These are phyloP conservation scores for Megamerina dolium DNA, from an alignment of 2,888 invertebrate species.

Conservation along the genomic window DNA sequence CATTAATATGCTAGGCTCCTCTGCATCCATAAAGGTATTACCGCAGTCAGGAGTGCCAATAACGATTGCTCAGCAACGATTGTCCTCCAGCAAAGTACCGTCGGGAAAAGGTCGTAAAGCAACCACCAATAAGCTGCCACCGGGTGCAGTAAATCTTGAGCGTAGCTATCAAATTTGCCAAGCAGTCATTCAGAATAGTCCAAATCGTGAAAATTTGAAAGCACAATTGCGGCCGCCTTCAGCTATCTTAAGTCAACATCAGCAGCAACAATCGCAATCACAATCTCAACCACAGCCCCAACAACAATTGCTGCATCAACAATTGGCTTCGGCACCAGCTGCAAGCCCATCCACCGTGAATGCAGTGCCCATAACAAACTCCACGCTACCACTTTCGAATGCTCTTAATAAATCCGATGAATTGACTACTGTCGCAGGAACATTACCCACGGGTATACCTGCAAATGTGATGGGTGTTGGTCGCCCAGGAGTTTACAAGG, in stretches of 20 bases:
- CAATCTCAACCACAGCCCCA: slow-evolving; percentile 8
- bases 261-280: slow-evolving; percentile 21
- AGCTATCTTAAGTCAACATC: slow-evolving; percentile 55
- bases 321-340: slow-evolving; percentile 29
- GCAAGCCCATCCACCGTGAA: too few species aligned
- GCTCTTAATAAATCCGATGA: slow-evolving; percentile 32
- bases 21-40: slow-evolving; percentile 39
- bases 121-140: slow-evolving; percentile 68
- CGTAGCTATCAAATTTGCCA: slow-evolving; percentile 92
- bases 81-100: slow-evolving; percentile 36
- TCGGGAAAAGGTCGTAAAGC: slow-evolving; percentile 46
- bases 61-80: slow-evolving; percentile 47
- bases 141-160: slow-evolving; percentile 86
- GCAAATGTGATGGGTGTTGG: slow-evolving; percentile 43
- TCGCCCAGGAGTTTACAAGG: slow-evolving; percentile 46
- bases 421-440: slow-evolving; percentile 21
- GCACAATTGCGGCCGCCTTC: slow-evolving; percentile 83
- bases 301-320: slow-evolving; percentile 21
- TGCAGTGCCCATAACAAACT: neutral
- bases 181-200: slow-evolving; percentile 89
- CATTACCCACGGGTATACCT: slow-evolving; percentile 31
- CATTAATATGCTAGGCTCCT: too few species aligned
- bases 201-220: slow-evolving; percentile 79
- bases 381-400: slow-evolving; percentile 25
- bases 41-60: slow-evolving; percentile 42